Conservation (phyloP, 2,113 vertebrate species). For the Etia nguti region DNA sequence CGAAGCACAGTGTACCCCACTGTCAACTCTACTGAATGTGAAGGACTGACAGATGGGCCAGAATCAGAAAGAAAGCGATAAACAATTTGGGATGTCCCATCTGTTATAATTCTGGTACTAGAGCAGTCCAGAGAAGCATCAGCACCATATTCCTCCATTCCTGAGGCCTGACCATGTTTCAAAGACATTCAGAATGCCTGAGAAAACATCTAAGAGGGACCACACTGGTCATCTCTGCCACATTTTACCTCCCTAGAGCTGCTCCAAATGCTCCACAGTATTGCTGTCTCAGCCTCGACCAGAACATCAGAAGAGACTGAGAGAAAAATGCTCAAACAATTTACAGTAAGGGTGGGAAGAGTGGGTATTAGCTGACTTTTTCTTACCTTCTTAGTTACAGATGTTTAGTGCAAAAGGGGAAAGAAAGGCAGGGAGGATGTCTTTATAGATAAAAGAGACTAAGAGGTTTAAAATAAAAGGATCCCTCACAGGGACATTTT, state of each 20-base stretch:
- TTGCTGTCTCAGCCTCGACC: neutral
- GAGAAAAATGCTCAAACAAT: neutral
- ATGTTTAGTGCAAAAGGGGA: neutral
- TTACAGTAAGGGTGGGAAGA: neutral
- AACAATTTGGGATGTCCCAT: slow-evolving; percentile 40
- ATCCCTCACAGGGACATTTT: neutral
- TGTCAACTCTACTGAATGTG: slow-evolving; percentile 10
- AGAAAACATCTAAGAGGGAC: slow-evolving; percentile 38
- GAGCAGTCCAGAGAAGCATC: slow-evolving; percentile 18
- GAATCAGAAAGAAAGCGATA: neutral
- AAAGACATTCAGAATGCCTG: slow-evolving; percentile 16
- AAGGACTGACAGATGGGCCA: neutral
- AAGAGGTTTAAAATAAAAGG: neutral
- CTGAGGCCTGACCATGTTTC: slow-evolving; percentile 10
- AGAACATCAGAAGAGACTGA: neutral
- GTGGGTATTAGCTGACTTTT: neutral
- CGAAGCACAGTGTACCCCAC: neutral
- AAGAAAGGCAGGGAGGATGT: neutral
- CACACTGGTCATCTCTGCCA: slow-evolving; percentile 6
- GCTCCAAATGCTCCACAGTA: neutral
- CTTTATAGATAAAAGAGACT: neutral
- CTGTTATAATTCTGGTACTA: slow-evolving; percentile 46
- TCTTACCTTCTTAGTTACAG: neutral
- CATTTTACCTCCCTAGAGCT: neutral
- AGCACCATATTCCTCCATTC: neutral